Percentiles rank a stretch among this genome's conserved stretches.
Evolutionary conservation across 2,888 invertebrate species (phyloP).

Genomic region (Netelia inedita): DNA sequence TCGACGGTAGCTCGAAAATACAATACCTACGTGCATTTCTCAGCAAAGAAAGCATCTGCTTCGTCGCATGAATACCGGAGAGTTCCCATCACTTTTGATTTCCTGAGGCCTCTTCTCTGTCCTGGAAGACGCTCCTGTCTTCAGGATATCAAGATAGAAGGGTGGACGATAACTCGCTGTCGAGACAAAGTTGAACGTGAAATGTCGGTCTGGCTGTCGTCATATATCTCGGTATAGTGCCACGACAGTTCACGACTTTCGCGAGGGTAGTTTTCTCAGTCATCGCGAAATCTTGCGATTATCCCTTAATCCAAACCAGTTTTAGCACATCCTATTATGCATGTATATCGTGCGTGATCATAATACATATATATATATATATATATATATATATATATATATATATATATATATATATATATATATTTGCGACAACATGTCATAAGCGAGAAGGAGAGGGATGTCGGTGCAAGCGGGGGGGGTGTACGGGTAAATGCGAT

Average conservation of each 20-base stretch:
- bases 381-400: conserved; percentile 50
- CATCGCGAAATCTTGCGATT: neutral
- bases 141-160: conserved; percentile 39
- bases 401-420: conserved; percentile 14
- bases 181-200: neutral
- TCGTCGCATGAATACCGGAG: conserved; percentile 42
- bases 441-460: conserved; percentile 40
- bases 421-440: conserved; percentile 50
- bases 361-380: conserved; percentile 24
- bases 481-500: conserved; percentile 79
- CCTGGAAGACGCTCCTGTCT: conserved; percentile 2
- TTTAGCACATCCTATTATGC: neutral
- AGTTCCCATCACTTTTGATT: conserved; percentile 54
- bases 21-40: neutral
- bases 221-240: neutral
- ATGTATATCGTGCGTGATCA: neutral
- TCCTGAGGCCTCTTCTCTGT: neutral
- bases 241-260: neutral
- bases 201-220: neutral
- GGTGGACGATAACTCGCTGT: conserved; percentile 17
- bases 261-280: neutral
- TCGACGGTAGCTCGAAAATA: conserved; percentile 37
- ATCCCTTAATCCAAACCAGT: neutral
- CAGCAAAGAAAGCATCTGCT: conserved; percentile 21
- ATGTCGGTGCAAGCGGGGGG: conserved; percentile 58